Evolutionary conservation across 2,113 vertebrate species (phyloP).

Genomic region (Genyomyrus donnyi): DNA sequence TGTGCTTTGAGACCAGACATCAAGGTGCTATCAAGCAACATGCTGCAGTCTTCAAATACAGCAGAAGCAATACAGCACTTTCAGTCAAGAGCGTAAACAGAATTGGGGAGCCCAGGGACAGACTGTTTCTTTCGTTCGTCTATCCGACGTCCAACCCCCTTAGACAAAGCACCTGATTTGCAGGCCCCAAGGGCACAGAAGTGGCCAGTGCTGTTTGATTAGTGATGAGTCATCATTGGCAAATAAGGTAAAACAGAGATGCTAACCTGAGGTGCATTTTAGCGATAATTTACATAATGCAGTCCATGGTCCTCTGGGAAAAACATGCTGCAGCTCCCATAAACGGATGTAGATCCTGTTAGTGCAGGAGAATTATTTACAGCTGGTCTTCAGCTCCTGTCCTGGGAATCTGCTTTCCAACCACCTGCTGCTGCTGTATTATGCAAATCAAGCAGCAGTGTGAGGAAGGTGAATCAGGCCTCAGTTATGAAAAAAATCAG

Average conservation of each 20-base stretch:
- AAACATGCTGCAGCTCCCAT: neutral
- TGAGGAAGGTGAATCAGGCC: neutral
- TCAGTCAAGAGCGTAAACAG: neutral
- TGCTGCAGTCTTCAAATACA: neutral
- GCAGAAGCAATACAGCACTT: neutral
- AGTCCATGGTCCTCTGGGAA: neutral
- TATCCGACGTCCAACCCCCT: neutral
- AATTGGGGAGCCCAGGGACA: neutral
- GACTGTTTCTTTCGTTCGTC: neutral
- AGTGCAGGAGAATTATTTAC: neutral
- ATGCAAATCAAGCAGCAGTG: neutral
- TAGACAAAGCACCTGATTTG: neutral
- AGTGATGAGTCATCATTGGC: neutral
- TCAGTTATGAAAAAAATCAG: neutral
- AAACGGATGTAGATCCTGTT: neutral
- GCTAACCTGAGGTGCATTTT: neutral
- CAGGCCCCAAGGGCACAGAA: neutral
- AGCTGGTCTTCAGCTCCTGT: neutral
- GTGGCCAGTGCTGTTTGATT: neutral
- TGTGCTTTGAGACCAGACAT: neutral
- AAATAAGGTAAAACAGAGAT: neutral
- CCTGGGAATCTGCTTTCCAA: neutral
- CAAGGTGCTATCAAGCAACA: neutral
- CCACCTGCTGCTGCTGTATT: neutral
- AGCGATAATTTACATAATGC: neutral